These are phyloP conservation scores for Cervus canadensis DNA, from an alignment of 2,113 vertebrate species.

Conservation along the genomic window DNA sequence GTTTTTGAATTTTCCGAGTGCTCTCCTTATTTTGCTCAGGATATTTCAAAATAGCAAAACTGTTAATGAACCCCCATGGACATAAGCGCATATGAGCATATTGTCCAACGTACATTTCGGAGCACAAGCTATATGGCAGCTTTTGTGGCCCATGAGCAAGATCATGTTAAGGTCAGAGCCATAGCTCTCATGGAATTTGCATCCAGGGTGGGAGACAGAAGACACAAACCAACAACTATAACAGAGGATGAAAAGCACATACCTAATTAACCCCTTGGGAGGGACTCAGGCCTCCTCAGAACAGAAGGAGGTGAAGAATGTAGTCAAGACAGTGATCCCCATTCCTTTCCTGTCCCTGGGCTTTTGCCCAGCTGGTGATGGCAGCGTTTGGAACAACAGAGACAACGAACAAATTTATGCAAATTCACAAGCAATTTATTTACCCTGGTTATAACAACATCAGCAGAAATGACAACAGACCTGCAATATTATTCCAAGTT, in stretches of 20 bases:
- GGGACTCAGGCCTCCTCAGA: background rate
- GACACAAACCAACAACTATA: background rate
- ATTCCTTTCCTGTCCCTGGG: background rate
- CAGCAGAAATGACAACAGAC: background rate
- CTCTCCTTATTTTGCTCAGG: slow-evolving; percentile 19
- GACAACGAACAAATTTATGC: background rate
- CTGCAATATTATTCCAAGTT: background rate
- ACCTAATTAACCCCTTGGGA: background rate
- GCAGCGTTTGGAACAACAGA: background rate
- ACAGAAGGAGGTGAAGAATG: background rate
- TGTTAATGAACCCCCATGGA: background rate
- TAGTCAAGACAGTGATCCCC: background rate
- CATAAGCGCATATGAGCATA: background rate
- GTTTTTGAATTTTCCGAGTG: slow-evolving; percentile 23
- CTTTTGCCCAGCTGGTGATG: background rate
- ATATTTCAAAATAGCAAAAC: slow-evolving; percentile 54
- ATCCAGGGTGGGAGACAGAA: background rate
- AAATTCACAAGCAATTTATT: background rate
- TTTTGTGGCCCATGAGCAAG: background rate
- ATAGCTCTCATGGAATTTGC: background rate
- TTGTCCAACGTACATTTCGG: background rate
- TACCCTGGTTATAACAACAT: background rate
- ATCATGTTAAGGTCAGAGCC: background rate
- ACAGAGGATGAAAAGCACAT: background rate
- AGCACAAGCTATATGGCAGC: background rate